Evolutionary conservation across 2,888 invertebrate species (phyloP).

Genomic region (Uropetala carovei): DNA sequence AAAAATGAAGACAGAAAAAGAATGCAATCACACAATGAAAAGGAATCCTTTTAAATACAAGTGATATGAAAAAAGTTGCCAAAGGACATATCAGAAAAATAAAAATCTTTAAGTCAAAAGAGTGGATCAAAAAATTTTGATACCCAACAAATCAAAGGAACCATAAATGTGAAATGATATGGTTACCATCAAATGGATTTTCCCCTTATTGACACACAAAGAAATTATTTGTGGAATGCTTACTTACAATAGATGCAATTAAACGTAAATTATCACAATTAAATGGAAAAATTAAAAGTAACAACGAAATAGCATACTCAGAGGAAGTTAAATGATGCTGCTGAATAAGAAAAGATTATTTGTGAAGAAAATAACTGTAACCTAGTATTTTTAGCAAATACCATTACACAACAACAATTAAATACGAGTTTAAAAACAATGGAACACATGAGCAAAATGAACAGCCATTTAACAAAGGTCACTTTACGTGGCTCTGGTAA

Average conservation of each 20-base stretch:
- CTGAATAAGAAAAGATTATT: too few species aligned
- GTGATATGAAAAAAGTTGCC: too few species aligned
- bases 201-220: background rate
- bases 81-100: background rate
- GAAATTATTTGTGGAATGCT: background rate
- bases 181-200: background rate
- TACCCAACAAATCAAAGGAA: background rate
- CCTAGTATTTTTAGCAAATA: too few species aligned
- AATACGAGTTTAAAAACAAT: too few species aligned
- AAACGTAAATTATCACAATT: too few species aligned
- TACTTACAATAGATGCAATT: too few species aligned
- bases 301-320: too few species aligned
- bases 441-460: too few species aligned
- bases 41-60: background rate
- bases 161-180: background rate
- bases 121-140: background rate
- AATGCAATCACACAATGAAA: background rate
- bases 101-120: background rate
- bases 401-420: too few species aligned
- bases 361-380: too few species aligned
- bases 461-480: background rate
- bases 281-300: too few species aligned
- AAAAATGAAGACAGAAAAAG: background rate
- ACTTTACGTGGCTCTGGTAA: background rate
- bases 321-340: too few species aligned